Evolutionary conservation across 1,140 invertebrate genomes (phyloP), one percentile per base, ranked within the genome.

Genomic region (Zaprionus vittiger): DNA sequence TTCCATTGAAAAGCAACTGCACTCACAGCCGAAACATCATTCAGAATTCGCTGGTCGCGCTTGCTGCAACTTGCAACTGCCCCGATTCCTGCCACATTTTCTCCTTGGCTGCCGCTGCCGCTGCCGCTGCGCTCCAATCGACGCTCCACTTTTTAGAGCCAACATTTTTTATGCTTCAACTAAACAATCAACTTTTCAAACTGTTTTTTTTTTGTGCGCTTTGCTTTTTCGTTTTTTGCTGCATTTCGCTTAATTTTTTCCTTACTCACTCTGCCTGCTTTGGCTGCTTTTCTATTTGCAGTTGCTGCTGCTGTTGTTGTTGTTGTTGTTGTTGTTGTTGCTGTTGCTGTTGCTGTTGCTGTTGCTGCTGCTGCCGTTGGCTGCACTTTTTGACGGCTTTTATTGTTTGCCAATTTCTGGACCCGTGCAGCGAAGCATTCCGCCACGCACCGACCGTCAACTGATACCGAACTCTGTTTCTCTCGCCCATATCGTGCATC

Each of bases 111-210:
- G 76, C 74, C 71, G 70, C 67, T 73, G 67, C 73, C 83, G 70
- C 79, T 73, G 67, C 73, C 83, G 70, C 79, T 77, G 71, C 80
- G 78, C 81, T 81, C 63, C 76, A 81, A 84, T 84, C 81, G 75
- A 80, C 81, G 81, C 85, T 90, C 86, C 76, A 89, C 84, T 87
- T 87, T 87, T 85, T 68, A 84, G 70, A 84, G 82, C 70, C 80
- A 84, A 76, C 82, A 85, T 56, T 81, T 83, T 80, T 87, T 87
- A 83, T 89, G 85, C 85, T 90, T 83, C 85, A 90, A 90, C 85
- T 90, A 90, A 90, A 90, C 85, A 90, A 90, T 90, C 85, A 90
- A 90, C 85, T 90, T 90, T 90, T 90, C 85, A 90, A 90, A 90
- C 82, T 80, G 81, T 87, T 83, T 82, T 87, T 79, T 86, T 71